Evolutionary conservation across 2,888 invertebrate genomes (phyloP), one percentile per base, ranked within the genome.

Genomic region (Athalia cordata): DNA sequence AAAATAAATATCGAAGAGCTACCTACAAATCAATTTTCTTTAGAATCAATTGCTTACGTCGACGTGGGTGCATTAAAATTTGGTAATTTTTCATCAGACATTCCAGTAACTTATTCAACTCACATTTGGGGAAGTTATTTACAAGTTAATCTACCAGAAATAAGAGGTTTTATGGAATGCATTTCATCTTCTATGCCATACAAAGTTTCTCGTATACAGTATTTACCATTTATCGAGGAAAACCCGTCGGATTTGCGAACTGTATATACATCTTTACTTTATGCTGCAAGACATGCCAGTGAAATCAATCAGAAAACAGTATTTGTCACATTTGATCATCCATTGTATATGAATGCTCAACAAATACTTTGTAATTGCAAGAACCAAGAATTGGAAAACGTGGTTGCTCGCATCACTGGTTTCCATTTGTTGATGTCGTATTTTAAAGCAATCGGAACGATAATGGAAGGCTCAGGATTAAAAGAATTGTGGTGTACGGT

Each of bases 401-500:
- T 80, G 5, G 66, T 81, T 11, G 78, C 82, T 7, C 66, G 81
- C 13, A 64, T 83, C 7, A 82, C 82, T 9, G 82, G 82, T 8
- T 84, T 84, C 74, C 83, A 83, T 62, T 59, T 80, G 5, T 50
- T 81, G 4, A 80, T 83, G 81, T 81, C 78, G 0, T 83, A 80
- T 43, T 70, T 83, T 43, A 80, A 80, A 9, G 64, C 77, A 0
- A 68, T 83, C 8, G 83, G 80, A 0, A 72, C 77, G 13, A 75
- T 83, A 7, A 83, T 83, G 82, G 76, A 55, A 13, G 81, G 82
- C 3, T 82, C 81, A 77, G 84, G 82, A 43, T 61, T 84, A 8
- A 78, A 74, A 15, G 81, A 82, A 57, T 15, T 81, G 0, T 70
- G 81, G 7, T 52, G 47, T 11, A 45, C 49, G 8, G 79, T 82